These are phyloP conservation scores for Hirudinaria manillensis DNA, from an alignment of 2,888 invertebrate genomes.

Conservation along the genomic window DNA sequence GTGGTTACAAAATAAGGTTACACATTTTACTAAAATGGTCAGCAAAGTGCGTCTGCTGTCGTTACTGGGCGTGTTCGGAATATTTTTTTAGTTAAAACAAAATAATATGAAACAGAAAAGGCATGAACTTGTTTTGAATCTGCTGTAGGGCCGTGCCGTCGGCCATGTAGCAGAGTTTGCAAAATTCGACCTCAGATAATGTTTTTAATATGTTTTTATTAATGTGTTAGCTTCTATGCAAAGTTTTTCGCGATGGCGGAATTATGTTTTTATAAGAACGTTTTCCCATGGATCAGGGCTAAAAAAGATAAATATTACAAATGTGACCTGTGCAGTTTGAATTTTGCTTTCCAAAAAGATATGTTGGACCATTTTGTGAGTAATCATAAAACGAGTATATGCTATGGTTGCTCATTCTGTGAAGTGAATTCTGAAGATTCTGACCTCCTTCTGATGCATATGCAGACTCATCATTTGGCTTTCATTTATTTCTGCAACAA, in stretches of 20 bases:
- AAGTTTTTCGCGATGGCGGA: not conserved
- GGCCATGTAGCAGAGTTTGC: too few species aligned
- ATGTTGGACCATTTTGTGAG: slow-evolving; percentile 15
- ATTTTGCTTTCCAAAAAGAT: slow-evolving; percentile 1
- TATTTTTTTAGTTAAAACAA: too few species aligned
- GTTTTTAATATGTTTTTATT: too few species aligned
- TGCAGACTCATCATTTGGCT: slow-evolving; percentile 15
- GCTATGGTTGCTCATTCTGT: slow-evolving; percentile 17
- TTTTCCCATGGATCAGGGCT: slow-evolving; percentile 3
- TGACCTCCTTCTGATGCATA: not conserved
- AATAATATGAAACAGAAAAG: too few species aligned
- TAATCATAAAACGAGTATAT: slow-evolving; percentile 8
- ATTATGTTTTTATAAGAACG: not conserved
- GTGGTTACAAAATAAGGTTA: too few species aligned
- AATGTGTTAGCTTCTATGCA: too few species aligned
- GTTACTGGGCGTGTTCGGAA: too few species aligned
- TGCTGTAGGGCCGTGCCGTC: too few species aligned
- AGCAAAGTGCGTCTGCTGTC: too few species aligned
- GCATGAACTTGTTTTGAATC: too few species aligned
- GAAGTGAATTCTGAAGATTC: not conserved
- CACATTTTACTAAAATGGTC: too few species aligned
- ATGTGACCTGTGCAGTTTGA: slow-evolving; percentile 3
- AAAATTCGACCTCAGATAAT: too few species aligned
- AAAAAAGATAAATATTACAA: not conserved
- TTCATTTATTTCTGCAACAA: not conserved